phyloP scores from a whole-genome alignment of 2,113 vertebrate species.

The Lampris megalopsis region DNA sequence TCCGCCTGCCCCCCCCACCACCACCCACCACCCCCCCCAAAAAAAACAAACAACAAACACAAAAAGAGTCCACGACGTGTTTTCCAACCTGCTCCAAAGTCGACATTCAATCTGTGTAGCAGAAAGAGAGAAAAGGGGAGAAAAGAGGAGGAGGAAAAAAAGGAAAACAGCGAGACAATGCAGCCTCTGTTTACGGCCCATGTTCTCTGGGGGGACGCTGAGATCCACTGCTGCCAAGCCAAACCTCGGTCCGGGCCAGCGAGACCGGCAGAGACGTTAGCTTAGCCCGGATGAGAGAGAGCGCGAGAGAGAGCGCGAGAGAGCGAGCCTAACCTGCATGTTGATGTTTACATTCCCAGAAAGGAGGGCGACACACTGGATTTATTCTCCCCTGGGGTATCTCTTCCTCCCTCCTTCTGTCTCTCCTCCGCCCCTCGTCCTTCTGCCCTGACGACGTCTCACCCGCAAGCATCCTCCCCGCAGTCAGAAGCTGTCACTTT shows the following conservation, averaged over 20 bases:
- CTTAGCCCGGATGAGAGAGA: constrained; percentile 18
- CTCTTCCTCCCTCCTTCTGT: constrained; percentile 51
- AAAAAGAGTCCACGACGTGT: constrained; percentile 63
- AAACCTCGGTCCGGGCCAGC: constrained; percentile 52
- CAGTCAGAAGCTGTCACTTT: constrained; percentile 35
- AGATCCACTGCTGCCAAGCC: constrained; percentile 77
- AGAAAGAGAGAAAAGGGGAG: constrained; percentile 41
- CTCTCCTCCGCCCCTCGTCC: constrained; percentile 40
- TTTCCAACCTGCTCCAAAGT: constrained; percentile 75
- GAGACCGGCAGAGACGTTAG: too few species aligned
- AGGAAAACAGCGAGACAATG: constrained; percentile 72
- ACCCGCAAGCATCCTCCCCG: constrained; percentile 45
- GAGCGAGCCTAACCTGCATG: constrained; percentile 33
- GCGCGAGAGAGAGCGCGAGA: too few species aligned
- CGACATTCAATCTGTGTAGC: constrained; percentile 77
- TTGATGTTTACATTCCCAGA: constrained; percentile 84
- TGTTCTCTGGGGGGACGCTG: constrained; percentile 71
- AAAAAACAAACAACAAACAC: constrained; percentile 17
- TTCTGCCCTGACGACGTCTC: constrained; percentile 47
- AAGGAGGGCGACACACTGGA: constrained; percentile 83
- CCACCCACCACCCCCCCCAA: constrained; percentile 54
- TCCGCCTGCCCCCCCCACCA: constrained; percentile 4
- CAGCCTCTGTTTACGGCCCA: constrained; percentile 77
- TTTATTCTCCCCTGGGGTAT: constrained; percentile 54
- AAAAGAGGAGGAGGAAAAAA: constrained; percentile 21